Base-by-base conservation (phyloP, 1,140 invertebrate genomes). In the Arion vulgaris region DNA sequence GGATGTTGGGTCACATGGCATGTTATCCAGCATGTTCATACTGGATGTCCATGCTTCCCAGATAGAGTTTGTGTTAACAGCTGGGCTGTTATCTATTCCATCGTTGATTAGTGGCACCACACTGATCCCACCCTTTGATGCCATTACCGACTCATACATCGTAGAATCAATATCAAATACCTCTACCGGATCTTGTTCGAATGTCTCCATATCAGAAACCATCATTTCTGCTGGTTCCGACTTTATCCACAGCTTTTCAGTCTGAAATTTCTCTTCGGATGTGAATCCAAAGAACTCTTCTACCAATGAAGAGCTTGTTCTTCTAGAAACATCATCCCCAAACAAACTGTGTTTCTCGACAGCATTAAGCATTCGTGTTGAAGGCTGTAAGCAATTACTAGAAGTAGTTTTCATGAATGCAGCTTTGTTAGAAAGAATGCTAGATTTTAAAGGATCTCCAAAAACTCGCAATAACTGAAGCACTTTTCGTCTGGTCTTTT, bases 401-500 rank as follows among this genome's bases (percentile, higher is more conserved):
- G 57, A 45, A 84, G 72, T 77, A 72, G 51, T 81, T 53, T 38
- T 82, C 15, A 51, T 78, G 45, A 78, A 57, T 45, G n/a, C 51
- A 45, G 15, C 73, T 81, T 32, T 76, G 49, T 23, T 73, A 26
- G 57, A 51, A 23, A 66, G 45, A 34, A 62, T 49, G 17, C 80
- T 75, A 19, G 74, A 39, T 69, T 79, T 85, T 74, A 32, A 32
- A 36, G 51, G 28, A 68, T 86, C 86, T 49, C 87, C 91, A 73
- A 94, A 94, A 95, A 95, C 88, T 95, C 95, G 90, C 95, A 85
- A 95, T 94, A 83, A 94, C 93, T 13, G 94, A 94, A 9, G 94
- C 94, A 34, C 94, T 94, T 83, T 95, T 93, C 26, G 95, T 92
- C 26, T 95, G 93, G 94, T 92, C 76, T 90, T 84, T 90, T 90